Conservation (phyloP, 2,113 vertebrate genomes). For the Pachyramphus minor region DNA sequence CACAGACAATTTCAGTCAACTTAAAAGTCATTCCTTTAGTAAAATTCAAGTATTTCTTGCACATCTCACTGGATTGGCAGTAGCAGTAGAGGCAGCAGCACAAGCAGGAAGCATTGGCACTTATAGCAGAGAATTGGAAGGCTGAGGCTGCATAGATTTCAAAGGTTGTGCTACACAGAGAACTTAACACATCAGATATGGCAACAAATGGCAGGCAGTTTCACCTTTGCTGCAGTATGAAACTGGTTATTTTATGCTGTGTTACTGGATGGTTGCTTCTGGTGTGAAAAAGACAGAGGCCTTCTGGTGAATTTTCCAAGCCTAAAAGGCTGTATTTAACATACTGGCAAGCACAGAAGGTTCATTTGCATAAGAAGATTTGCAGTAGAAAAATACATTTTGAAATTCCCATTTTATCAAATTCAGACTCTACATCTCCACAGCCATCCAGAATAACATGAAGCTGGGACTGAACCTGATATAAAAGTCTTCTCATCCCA, state of each 20-base stretch:
- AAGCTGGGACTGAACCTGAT: background rate
- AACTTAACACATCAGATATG: background rate
- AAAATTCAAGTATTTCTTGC: constrained; percentile 26
- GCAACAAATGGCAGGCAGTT: background rate
- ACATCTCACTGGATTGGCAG: background rate
- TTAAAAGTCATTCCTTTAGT: background rate
- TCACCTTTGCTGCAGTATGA: background rate
- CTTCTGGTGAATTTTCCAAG: constrained; percentile 23
- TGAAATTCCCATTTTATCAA: constrained; percentile 2
- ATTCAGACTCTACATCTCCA: background rate
- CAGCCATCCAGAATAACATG: background rate
- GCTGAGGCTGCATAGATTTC: constrained; percentile 24
- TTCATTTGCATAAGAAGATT: constrained; percentile 36
- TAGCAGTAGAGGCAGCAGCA: constrained; percentile 12
- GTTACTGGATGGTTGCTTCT: constrained; percentile 8
- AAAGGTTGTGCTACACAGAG: constrained; percentile 4
- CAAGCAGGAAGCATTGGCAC: background rate
- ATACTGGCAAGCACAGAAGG: constrained; percentile 2
- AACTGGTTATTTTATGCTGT: constrained; percentile 1
- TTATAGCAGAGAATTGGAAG: background rate
- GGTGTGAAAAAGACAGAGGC: constrained; percentile 8
- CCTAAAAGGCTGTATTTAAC: background rate
- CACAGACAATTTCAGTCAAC: background rate
- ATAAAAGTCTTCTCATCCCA: background rate
- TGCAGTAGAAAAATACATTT: constrained; percentile 34